These are phyloP conservation scores for Calyptomena viridis DNA, from an alignment of 2,113 vertebrate species.

Conservation along the genomic window DNA sequence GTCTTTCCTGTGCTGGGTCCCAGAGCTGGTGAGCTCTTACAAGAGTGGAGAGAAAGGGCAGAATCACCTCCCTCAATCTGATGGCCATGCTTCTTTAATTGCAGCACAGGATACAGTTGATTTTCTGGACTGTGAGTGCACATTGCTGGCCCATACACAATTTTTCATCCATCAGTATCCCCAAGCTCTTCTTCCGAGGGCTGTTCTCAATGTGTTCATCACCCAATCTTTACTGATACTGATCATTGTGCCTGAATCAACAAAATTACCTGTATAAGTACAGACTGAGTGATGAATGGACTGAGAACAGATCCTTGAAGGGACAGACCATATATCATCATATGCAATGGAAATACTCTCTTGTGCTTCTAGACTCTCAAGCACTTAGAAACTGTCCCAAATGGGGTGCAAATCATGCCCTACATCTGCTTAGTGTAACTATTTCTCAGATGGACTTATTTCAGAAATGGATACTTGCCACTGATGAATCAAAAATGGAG, in stretches of 20 bases:
- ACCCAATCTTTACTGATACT: neutral
- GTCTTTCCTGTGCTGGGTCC: accelerated
- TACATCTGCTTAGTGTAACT: neutral
- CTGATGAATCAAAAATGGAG: conserved; percentile 7
- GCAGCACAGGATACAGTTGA: accelerated
- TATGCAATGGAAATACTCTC: neutral
- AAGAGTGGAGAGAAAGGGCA: accelerated
- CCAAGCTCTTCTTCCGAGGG: neutral
- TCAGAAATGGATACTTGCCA: neutral
- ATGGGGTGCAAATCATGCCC: neutral
- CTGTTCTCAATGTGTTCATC: neutral
- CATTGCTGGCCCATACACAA: neutral
- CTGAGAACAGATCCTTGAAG: neutral
- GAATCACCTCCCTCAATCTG: neutral
- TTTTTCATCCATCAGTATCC: neutral
- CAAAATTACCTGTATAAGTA: neutral
- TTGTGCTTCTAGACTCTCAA: neutral
- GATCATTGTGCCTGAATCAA: neutral
- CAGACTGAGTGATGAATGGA: neutral
- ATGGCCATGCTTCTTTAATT: neutral
- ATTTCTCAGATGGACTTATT: neutral
- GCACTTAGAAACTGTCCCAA: neutral
- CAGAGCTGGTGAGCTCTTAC: neutral
- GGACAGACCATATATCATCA: neutral
- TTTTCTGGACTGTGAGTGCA: neutral